Evolutionary conservation across 2,113 vertebrate genomes (phyloP), one percentile per base, ranked within the genome.

Genomic region (Mesocricetus auratus): DNA sequence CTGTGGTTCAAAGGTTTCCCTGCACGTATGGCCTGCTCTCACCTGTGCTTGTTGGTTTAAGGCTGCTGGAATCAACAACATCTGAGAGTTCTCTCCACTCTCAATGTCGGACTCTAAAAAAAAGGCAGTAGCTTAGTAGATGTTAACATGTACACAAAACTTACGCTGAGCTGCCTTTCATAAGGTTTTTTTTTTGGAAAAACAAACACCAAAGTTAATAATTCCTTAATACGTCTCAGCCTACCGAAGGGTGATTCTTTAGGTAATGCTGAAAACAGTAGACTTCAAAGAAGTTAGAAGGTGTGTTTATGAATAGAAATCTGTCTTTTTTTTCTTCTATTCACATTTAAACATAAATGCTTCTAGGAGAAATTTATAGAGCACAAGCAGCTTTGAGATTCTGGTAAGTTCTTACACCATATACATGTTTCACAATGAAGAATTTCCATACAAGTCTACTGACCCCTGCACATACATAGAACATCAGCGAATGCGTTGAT

Each of bases 71-170:
- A n/a, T 60, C 77, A 33, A 60, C 87, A 26, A 47, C 82, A 69
- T 75, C 42, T 45, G 71, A 86, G 85, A 24, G 62, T 22, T 73
- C 89, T 94, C 75, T 29, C 26, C 74, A 47, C 10, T 94, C 62
- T 71, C 12, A 58, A 85, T 82, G 73, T 86, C 71, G 94, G 68
- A 50, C 39, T 42, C 93, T n/a, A n/a, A n/a, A n/a, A 21, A 15
- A 50, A 95, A 93, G 10, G 7, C 50, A 64, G 39, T 68, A 45
- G 64, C 64, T 93, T 93, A 86, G 86, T 16, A 87, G 93, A 97
- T 93, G 47, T 78, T 12, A 92, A 17, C 22, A 29, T 26, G 79
- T 15, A n/a, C 19, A 91, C 26, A 77, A 45, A 91, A 89, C 39
- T 26, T 66, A 93, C 19, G 2, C 47, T 45, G 39, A 79, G 12